phyloP scores from a whole-genome alignment of 1,140 invertebrate species.

The Oryctes rhinoceros region DNA sequence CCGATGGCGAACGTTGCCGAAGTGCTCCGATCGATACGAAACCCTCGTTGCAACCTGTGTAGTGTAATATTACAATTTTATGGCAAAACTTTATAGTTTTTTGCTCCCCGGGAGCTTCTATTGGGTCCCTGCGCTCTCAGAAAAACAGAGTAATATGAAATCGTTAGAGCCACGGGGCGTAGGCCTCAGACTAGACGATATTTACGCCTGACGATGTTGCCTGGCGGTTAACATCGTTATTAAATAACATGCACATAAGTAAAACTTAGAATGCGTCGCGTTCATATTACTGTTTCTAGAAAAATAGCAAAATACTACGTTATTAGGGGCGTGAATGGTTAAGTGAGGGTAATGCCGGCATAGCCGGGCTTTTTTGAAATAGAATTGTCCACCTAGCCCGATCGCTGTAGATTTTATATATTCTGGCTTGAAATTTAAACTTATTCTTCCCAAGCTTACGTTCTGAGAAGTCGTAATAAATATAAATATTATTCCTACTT shows the following conservation, averaged over 20 bases:
- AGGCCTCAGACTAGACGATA: background rate
- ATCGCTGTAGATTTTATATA: too few species aligned
- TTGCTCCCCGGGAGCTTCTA: slow-evolving; percentile 43
- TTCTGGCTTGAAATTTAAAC: too few species aligned
- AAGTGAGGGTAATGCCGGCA: too few species aligned
- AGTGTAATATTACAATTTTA: slow-evolving; percentile 52
- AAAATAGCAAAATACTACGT: too few species aligned
- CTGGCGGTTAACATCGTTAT: slow-evolving; percentile 28
- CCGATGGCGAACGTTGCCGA: background rate
- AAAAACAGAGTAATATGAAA: slow-evolving; percentile 46
- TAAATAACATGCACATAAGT: background rate
- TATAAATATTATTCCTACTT: too few species aligned
- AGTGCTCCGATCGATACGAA: slow-evolving; percentile 16
- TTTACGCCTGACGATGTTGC: background rate
- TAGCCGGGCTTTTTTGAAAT: too few species aligned
- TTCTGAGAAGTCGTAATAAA: too few species aligned
- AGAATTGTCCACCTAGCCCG: too few species aligned
- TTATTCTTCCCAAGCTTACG: too few species aligned
- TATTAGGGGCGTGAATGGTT: too few species aligned
- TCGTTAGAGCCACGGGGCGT: slow-evolving; percentile 39
- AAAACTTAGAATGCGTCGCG: background rate
- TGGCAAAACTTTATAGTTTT: slow-evolving; percentile 50
- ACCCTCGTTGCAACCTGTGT: slow-evolving; percentile 43
- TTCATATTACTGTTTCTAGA: background rate
- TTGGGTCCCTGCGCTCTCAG: slow-evolving; percentile 37